Percentiles rank a stretch among this genome's conserved stretches.
Conservation (phyloP, 2,797 vertebrate genomes). For the Arnoldichthys spilopterus region DNA sequence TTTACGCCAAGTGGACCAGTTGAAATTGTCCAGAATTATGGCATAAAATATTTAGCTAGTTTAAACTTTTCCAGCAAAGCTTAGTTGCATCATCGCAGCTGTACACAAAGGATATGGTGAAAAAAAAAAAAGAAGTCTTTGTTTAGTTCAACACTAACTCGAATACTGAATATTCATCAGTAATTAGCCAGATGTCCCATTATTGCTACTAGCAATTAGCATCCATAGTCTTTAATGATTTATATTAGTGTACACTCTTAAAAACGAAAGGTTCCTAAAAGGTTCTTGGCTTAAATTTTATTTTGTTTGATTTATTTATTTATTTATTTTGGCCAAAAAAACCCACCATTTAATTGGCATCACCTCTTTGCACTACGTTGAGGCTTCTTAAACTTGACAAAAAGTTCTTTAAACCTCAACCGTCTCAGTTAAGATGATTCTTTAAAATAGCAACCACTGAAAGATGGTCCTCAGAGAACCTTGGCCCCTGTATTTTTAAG, state of each 20-base stretch:
- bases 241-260: neutral
- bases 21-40: no score
- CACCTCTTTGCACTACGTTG: no score
- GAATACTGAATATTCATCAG: neutral
- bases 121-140: neutral
- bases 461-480: neutral
- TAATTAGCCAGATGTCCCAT: slow-evolving; percentile 6
- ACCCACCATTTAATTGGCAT: no score
- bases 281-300: neutral
- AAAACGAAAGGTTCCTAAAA: neutral
- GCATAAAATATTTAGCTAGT: no score
- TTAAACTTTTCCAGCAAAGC: neutral
- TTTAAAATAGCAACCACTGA: neutral
- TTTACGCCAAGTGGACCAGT: no score
- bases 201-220: neutral
- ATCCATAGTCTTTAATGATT: neutral
- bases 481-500: neutral
- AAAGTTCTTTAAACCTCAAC: neutral
- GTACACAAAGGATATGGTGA: neutral
- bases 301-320: no score
- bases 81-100: neutral
- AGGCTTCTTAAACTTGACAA: no score
- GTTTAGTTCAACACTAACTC: neutral
- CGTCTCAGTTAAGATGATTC: neutral
- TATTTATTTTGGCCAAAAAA: no score